These are phyloP conservation scores for Onychomys torridus DNA, from an alignment of 2,797 vertebrate genomes.

Conservation along the genomic window DNA sequence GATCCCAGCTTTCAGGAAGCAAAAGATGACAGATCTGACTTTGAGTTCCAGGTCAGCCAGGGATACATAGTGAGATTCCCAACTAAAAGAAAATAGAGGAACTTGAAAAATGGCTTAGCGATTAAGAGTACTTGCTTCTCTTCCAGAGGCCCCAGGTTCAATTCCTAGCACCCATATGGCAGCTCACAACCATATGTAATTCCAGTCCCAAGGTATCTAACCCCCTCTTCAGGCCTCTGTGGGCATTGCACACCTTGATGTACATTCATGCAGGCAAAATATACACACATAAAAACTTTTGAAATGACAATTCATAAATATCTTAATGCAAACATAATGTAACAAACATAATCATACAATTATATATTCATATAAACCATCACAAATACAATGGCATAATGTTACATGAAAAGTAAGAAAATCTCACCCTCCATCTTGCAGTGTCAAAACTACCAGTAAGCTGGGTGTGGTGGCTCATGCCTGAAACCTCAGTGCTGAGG, in stretches of 20 bases:
- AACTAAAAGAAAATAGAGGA: neutral
- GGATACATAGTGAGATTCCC: neutral
- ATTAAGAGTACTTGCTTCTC: neutral
- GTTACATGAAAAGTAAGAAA: conserved; percentile 32
- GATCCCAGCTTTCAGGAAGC: neutral
- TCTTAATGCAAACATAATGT: conserved; percentile 52
- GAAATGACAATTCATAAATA: neutral
- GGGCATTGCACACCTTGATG: neutral
- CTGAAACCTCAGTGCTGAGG: neutral
- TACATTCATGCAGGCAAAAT: neutral
- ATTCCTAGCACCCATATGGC: neutral
- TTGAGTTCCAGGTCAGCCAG: neutral
- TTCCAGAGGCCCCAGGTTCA: neutral
- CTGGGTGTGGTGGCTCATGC: neutral
- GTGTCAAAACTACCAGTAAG: neutral
- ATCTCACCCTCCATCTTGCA: neutral
- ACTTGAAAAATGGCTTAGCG: neutral
- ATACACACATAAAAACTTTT: neutral
- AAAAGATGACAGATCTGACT: neutral
- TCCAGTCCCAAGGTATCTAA: neutral
- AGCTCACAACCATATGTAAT: neutral
- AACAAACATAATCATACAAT: conserved; percentile 50
- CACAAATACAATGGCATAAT: conserved; percentile 34
- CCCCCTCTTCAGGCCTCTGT: neutral
- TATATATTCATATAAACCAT: neutral